Base-by-base conservation (phyloP, 1,140 invertebrate genomes). In the Zaprionus ghesquierei region DNA sequence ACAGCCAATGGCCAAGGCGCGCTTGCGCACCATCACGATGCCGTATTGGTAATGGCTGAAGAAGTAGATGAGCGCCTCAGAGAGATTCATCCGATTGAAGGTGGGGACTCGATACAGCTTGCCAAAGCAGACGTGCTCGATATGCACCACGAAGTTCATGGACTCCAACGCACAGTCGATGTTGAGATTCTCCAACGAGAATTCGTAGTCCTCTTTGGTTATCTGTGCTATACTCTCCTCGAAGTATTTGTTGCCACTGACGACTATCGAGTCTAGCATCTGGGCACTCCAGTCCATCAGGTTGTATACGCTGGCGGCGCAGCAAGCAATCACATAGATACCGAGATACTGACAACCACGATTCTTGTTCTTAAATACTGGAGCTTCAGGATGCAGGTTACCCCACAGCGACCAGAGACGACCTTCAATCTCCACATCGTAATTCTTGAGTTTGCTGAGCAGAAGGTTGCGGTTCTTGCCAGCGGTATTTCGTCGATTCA, bases 321-420 rank as follows among this genome's bases (percentile, higher is more conserved):
- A 93, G 5, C 94, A 82, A 25, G 93, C 93, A 25, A 93, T 86
- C 2, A 94, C 93, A 74, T 92, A 92, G 27, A 92, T 94, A 3
- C 92, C 92, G 22, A 94, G 75, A 31, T 94, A 93, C 77, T 94
- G 94, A 59, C 93, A 93, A 0, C 93, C 93, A 2, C 93, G 91
- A 1, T 65, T 55, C 33, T 92, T 77, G 1, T 64, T 31, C 1
- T 82, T 75, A 75, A 94, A 94, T 54, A 91, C 90, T 1, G 63
- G 60, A 29, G 93, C 93, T 33, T 92, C 77, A 13, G 94, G 93
- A 92, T 94, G 93, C 20, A 94, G 61, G 15, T 92, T 93, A 8
- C 94, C 94, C 92, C 93, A 93, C 0, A 95, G 76, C 0, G 94
- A 94, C 85, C 92, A 94, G 5, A 95, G 79, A 65, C 94, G 93